These are phyloP conservation scores for Papilio glaucus DNA, from an alignment of 1,140 invertebrate species.

Conservation along the genomic window DNA sequence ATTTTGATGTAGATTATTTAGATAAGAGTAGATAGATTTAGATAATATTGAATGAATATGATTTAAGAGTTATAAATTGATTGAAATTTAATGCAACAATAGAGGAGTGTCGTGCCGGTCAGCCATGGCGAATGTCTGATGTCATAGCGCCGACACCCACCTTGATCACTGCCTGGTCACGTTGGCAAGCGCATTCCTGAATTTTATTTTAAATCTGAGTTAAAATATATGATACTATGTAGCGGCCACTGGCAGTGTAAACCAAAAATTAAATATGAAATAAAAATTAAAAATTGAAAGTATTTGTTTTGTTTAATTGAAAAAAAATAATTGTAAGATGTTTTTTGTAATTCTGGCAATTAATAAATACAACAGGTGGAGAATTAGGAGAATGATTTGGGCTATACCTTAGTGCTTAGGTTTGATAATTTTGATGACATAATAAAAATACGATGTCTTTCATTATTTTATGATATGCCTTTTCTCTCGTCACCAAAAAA, in stretches of 20 bases:
- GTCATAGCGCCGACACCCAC: slow-evolving; percentile 63
- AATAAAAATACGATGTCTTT: no score
- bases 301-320: neutral
- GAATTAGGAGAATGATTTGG: no score
- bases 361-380: neutral
- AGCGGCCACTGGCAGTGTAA: neutral
- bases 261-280: neutral
- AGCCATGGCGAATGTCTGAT: slow-evolving; percentile 65
- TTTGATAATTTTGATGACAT: no score
- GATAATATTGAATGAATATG: neutral
- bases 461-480: no score
- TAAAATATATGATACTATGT: slow-evolving; percentile 1
- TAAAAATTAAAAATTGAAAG: no score
- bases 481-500: no score
- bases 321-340: neutral
- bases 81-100: slow-evolving; percentile 17
- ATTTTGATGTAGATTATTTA: neutral
- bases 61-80: no score
- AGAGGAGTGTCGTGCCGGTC: slow-evolving; percentile 43
- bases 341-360: no score
- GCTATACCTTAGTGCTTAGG: no score
- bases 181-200: slow-evolving; percentile 43
- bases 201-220: slow-evolving; percentile 26
- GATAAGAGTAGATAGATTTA: no score
- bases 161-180: slow-evolving; percentile 38